These are phyloP conservation scores for Palythoa heliodiscus DNA, from an alignment of 92 coral and sea anemone species.

Conservation along the genomic window DNA sequence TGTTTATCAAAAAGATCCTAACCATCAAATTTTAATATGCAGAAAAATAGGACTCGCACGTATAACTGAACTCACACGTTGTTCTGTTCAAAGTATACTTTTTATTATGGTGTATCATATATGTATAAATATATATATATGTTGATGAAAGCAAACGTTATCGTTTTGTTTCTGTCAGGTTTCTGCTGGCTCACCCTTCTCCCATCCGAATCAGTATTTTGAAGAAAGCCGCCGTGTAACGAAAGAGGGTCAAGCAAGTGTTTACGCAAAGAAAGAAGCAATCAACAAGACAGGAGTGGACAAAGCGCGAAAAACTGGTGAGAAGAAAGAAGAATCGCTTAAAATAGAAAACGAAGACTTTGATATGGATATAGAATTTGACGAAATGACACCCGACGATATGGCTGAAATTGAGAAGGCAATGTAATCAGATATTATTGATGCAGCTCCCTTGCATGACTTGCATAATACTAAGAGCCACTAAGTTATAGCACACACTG, in stretches of 20 bases:
- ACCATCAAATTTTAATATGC: too few species aligned
- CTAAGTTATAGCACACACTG: not conserved
- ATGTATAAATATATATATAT: too few species aligned
- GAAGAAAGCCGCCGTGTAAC: constrained; percentile 80
- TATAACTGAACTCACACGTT: too few species aligned
- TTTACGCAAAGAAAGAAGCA: constrained; percentile 27
- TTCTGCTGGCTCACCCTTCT: constrained; percentile 66
- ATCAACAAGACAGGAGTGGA: constrained; percentile 43
- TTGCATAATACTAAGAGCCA: not conserved
- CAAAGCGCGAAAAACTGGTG: constrained; percentile 1
- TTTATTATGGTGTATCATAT: too few species aligned
- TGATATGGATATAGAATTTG: constrained; percentile 45
- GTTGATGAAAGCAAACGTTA: too few species aligned
- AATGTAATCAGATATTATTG: not conserved
- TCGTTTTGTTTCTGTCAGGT: constrained; percentile 37
- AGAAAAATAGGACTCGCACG: too few species aligned
- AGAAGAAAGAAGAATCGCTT: constrained; percentile 23
- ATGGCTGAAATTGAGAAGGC: constrained; percentile 36
- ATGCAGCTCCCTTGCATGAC: not conserved
- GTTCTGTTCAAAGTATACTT: too few species aligned
- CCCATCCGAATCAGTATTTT: constrained; percentile 96
- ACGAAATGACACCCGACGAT: constrained; percentile 31
- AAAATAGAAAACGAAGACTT: constrained; percentile 34
- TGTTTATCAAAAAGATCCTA: too few species aligned
- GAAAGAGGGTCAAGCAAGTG: constrained; percentile 25